Evolutionary conservation across 2,797 vertebrate species (phyloP).

Genomic region (Pseudochirops cupreus): DNA sequence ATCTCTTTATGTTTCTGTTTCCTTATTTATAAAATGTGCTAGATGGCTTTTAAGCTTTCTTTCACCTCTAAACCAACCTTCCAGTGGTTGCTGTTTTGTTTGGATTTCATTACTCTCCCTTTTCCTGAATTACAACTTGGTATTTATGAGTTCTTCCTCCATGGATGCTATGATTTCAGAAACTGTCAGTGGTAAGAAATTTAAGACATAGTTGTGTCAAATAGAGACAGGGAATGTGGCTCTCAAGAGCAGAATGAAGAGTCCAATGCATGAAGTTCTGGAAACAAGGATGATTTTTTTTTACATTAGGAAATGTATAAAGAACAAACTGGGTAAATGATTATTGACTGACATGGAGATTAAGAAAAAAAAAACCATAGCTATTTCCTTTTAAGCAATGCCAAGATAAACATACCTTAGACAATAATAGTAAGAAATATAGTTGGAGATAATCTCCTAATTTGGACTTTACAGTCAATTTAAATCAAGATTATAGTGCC

Average conservation of each 20-base stretch:
- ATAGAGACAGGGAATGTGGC: neutral
- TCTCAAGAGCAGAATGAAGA: neutral
- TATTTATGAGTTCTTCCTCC: neutral
- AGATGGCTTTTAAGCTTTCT: neutral
- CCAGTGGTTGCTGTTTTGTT: neutral
- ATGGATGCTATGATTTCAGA: slow-evolving; percentile 1
- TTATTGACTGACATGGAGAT: neutral
- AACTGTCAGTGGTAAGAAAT: neutral
- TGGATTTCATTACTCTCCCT: neutral
- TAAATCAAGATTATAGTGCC: neutral
- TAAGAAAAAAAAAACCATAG: neutral
- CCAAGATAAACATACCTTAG: slow-evolving; percentile 25
- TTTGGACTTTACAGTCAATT: slow-evolving; percentile 63
- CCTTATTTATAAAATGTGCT: neutral
- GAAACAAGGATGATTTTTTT: neutral
- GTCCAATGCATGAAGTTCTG: neutral
- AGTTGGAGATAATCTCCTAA: slow-evolving; percentile 17
- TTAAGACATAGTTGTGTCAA: neutral
- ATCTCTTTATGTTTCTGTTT: neutral
- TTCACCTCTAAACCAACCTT: neutral
- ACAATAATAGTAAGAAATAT: slow-evolving; percentile 42
- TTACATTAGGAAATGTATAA: neutral
- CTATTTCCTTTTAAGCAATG: slow-evolving; percentile 26
- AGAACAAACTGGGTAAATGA: neutral
- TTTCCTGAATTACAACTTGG: neutral